Percentiles rank a stretch among this genome's conserved stretches.
phyloP scores from a whole-genome alignment of 2,888 invertebrate genomes.

The Drosophila seclusa region DNA sequence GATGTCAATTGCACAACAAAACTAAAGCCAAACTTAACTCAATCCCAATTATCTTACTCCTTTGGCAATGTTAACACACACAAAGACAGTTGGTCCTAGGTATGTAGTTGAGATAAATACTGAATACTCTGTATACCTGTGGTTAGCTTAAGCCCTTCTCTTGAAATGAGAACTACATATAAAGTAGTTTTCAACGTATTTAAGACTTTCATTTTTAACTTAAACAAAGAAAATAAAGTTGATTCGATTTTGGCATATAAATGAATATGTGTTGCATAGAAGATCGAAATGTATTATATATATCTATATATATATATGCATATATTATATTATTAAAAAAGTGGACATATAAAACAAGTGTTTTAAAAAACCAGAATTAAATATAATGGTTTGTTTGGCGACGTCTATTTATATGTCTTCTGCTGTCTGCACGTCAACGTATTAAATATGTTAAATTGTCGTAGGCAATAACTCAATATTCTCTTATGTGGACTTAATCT shows the following conservation, averaged over 20 bases:
- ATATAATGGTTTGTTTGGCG: not conserved
- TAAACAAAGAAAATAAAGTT: not conserved
- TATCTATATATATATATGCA: not conserved
- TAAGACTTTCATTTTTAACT: not conserved
- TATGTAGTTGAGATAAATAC: not conserved
- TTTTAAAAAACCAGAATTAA: not conserved
- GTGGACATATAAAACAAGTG: not conserved
- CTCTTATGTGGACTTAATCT: not conserved
- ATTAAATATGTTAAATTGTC: not conserved
- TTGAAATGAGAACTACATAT: not conserved
- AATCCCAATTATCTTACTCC: constrained; percentile 1
- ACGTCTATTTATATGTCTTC: not conserved
- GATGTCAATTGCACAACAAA: constrained; percentile 30
- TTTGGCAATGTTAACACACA: not conserved
- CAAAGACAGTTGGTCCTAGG: not conserved
- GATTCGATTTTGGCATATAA: not conserved
- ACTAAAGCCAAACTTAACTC: constrained; percentile 15
- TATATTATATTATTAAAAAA: not conserved
- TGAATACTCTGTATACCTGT: not conserved
- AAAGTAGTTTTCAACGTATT: not conserved
- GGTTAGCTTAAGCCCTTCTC: not conserved
- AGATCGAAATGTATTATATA: not conserved
- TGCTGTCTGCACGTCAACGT: not conserved
- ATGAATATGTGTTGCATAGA: not conserved
- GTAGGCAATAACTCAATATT: not conserved